Percentiles rank a stretch among this genome's conserved stretches.
Evolutionary conservation across 2,113 vertebrate genomes (phyloP).

Genomic region (Castor canadensis): DNA sequence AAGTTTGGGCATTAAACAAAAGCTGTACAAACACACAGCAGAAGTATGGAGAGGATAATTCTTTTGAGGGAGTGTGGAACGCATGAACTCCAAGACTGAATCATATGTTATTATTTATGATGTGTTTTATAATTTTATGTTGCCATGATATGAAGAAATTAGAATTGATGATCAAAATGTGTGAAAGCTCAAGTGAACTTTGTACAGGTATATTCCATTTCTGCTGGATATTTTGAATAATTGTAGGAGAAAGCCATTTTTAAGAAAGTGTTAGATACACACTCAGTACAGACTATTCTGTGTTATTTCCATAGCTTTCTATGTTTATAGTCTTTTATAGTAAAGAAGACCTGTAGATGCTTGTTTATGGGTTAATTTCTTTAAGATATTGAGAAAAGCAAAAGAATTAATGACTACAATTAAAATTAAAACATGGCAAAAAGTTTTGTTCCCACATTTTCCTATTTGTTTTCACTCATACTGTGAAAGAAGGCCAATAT

Average conservation of each 20-base stretch:
- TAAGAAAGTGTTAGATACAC: not conserved
- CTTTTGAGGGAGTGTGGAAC: not conserved
- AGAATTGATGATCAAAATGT: not conserved
- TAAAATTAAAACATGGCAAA: conserved; percentile 51
- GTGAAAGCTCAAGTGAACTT: not conserved
- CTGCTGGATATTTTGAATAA: not conserved
- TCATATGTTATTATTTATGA: not conserved
- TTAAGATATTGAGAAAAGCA: conserved; percentile 13
- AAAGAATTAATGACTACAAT: conserved; percentile 43
- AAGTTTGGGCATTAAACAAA: not conserved
- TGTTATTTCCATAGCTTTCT: not conserved
- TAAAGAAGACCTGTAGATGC: not conserved
- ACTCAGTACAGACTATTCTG: conserved; percentile 22
- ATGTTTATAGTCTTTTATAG: not conserved
- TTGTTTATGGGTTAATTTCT: conserved; percentile 37
- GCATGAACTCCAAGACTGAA: not conserved
- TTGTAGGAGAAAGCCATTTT: not conserved
- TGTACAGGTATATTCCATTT: not conserved
- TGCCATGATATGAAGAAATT: not conserved
- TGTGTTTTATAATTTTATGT: not conserved
- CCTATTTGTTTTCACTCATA: not conserved
- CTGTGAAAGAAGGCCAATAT: not conserved
- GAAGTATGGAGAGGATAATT: not conserved
- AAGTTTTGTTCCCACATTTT: conserved; percentile 10
- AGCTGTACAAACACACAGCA: not conserved